Evolutionary conservation across 2,113 vertebrate genomes (phyloP), one percentile per base, ranked within the genome.

Genomic region (Hippocampus barbouri): DNA sequence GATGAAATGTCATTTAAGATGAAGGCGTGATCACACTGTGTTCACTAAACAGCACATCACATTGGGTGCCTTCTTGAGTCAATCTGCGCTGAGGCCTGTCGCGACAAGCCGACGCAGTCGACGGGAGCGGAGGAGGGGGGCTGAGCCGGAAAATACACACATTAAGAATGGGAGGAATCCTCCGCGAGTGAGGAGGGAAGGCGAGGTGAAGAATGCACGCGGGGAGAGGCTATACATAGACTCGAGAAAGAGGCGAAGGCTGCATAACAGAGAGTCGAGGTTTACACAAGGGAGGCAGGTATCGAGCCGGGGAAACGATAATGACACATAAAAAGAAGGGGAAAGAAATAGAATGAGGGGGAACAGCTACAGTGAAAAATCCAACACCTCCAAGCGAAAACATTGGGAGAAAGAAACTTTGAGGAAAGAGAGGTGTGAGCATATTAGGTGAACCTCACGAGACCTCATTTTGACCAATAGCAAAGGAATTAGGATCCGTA

Each of bases 111-210:
- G 74, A 30, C 61, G 66, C 45, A 1, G 75, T 63, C 73, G 77
- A 38, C 59, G 68, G 56, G 43, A 64, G 59, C 49, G 51, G 71
- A 51, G 49, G 30, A 3, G 71, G 56, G 54, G 30, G 45, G 73
- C 70, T 30, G 11, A 73, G 65, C 70, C 7, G 34, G 75, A 45
- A 77, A 81, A 85, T 81, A 81, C 64, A 86, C 63, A 71, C 57
- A 18, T 7, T 18, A 86, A 79, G 85, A 89, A 88, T 88, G 79
- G 65, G 27, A 88, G 59, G 80, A 86, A 87, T 89, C 66, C 75
- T 77, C 56, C 74, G 75, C 75, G 6, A 14, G 64, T 60, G 54
- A 71, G 30, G 41, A 34, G 56, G 71, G 71, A 70, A 68, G 66
- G 73, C 71, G 23, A 64, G 2, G 60, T 16, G 25, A 67, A 79